Percentiles rank a stretch among this genome's conserved stretches.
Conservation (phyloP, 2,888 invertebrate species). For the Torymus texanus region DNA sequence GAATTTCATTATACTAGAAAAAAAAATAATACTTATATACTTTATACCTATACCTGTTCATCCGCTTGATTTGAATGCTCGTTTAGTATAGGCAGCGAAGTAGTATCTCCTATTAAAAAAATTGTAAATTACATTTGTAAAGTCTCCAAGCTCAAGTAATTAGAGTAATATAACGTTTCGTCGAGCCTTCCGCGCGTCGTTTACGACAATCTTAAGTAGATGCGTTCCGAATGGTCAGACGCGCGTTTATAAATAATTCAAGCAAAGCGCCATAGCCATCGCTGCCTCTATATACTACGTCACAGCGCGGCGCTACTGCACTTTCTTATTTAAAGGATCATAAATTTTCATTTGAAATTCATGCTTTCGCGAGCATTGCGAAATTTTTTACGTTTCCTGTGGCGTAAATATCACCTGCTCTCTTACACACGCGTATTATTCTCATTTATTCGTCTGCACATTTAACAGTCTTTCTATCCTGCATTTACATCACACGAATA, state of each 20-base stretch:
- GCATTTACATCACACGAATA: conserved; percentile 57
- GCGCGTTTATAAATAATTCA: conserved; percentile 4
- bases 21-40: no score
- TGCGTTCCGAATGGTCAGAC: conserved; percentile 4
- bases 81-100: no score
- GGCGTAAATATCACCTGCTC: conserved; percentile 38
- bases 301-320: neutral
- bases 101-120: no score
- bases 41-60: no score
- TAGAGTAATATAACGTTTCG: no score
- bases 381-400: conserved; percentile 45
- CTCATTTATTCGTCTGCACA: conserved; percentile 25
- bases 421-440: neutral
- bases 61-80: no score
- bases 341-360: conserved; percentile 40
- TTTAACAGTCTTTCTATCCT: conserved; percentile 8
- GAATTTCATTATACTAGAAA: no score
- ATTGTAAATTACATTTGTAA: no score
- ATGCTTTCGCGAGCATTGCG: conserved; percentile 13
- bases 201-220: neutral
- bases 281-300: neutral
- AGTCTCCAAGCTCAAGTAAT: no score
- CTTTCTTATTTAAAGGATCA: conserved; percentile 15
- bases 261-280: neutral
- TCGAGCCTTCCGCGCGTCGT: neutral